Evolutionary conservation across 2,888 invertebrate species (phyloP).

Genomic region (Spilarctia lutea): DNA sequence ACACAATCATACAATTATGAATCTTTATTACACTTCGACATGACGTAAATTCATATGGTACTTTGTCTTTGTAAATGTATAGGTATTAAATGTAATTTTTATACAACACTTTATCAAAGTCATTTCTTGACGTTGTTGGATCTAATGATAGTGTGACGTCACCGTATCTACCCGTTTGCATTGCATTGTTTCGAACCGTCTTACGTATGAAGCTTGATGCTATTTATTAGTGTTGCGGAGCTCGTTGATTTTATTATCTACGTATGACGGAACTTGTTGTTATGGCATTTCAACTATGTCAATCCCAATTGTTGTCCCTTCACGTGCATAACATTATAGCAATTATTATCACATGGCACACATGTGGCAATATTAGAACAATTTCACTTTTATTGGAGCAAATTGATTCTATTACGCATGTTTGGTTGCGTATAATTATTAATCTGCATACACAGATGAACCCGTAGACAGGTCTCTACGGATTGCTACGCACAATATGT

Average conservation of each 20-base stretch:
- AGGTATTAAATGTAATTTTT: background rate
- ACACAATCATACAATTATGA: background rate
- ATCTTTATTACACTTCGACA: background rate
- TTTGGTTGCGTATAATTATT: background rate
- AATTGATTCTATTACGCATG: background rate
- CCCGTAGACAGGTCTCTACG: background rate
- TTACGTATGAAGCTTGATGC: background rate
- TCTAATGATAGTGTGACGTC: background rate
- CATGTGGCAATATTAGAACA: background rate
- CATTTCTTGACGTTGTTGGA: background rate
- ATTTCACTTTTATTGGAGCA: background rate
- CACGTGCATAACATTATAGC: background rate
- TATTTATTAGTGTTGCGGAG: background rate
- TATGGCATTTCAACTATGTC: conserved; percentile 1
- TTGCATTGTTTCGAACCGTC: background rate
- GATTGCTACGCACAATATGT: background rate
- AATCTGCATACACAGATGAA: background rate
- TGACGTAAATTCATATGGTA: background rate
- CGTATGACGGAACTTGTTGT: background rate
- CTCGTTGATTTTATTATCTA: background rate
- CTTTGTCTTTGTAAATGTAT: background rate
- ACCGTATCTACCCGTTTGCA: background rate
- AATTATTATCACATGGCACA: background rate
- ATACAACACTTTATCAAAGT: background rate
- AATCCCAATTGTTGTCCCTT: background rate